Conservation (phyloP, 2,797 vertebrate genomes). For the Danionella dracula region DNA sequence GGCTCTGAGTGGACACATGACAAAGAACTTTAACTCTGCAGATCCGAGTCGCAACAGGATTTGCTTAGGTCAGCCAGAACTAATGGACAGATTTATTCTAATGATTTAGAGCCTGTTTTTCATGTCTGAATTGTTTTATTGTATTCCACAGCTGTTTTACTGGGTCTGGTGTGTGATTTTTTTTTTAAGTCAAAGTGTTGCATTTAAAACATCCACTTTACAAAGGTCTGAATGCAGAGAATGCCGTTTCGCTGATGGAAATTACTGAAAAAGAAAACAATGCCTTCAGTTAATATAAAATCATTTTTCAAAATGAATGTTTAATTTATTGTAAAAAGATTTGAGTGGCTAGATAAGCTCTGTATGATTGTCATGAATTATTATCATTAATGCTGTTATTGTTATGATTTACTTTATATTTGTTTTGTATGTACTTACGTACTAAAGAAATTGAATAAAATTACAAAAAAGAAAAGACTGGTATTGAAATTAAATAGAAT, state of each 20-base stretch:
- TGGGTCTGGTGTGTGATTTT: constrained; percentile 51
- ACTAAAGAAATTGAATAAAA: too few species aligned
- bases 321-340: too few species aligned
- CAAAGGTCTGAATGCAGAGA: constrained; percentile 10
- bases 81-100: too few species aligned
- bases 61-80: constrained; percentile 62
- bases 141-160: constrained; percentile 50
- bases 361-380: too few species aligned
- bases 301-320: too few species aligned
- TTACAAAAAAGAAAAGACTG: too few species aligned
- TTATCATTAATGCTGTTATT: too few species aligned
- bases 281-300: too few species aligned
- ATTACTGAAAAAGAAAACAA: constrained; percentile 53
- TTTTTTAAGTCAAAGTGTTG: constrained; percentile 50
- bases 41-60: constrained; percentile 48
- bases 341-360: too few species aligned
- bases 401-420: too few species aligned
- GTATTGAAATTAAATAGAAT: too few species aligned
- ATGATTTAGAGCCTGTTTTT: neutral
- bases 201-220: constrained; percentile 63
- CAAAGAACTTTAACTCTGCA: constrained; percentile 57
- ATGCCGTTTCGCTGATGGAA: constrained; percentile 46
- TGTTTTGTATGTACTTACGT: too few species aligned
- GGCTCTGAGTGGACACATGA: constrained; percentile 64
- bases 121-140: neutral